Evolutionary conservation across 1,140 invertebrate genomes (phyloP), one percentile per base, ranked within the genome.

Genomic region (Zaprionus vittiger): DNA sequence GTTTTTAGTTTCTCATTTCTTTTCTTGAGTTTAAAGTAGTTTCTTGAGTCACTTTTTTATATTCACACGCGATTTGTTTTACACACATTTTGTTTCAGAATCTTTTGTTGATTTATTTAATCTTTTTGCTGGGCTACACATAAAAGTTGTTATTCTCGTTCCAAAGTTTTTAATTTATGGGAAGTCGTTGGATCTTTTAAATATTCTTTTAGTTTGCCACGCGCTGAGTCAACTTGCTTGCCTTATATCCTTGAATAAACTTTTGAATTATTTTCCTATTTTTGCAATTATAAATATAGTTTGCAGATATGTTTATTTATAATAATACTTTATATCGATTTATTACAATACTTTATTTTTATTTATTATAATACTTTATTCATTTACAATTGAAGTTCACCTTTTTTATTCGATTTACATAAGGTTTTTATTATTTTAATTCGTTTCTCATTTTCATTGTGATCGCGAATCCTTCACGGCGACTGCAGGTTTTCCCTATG

Each of bases 381-480:
- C 28, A 59, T 69, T 77, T 26, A 31, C 28, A 31, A 31, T 63
- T 52, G 2, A 7, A 54, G 52, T 60, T 26, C 47, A 59, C n/a
- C 49, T 22, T 28, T 41, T 63, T 15, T 57, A 17, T 28, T 9
- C 20, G 41, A 67, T 64, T 56, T 57, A 38, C 49, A 44, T 9
- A 20, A 22, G 24, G 26, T 26, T 5, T 55, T 38, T 2, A 28
- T 66, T 67, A 34, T 47, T 12, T 56, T 24, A 3, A 28, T 60
- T 44, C 12, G 52, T 26, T 66, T 72, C 56, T 41, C 73, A 77
- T 77, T n/a, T 66, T 52, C 12, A 57, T 24, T 60, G 34, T 52
- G 41, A 47, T 72, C 64, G 37, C 20, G 44, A 49, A 65, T 65
- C 62, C 62, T 65, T 65, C 62, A 65, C 49, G 12, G 22, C 52